phyloP scores from a whole-genome alignment of 1,140 invertebrate genomes.

The Penaeus vannamei region DNA sequence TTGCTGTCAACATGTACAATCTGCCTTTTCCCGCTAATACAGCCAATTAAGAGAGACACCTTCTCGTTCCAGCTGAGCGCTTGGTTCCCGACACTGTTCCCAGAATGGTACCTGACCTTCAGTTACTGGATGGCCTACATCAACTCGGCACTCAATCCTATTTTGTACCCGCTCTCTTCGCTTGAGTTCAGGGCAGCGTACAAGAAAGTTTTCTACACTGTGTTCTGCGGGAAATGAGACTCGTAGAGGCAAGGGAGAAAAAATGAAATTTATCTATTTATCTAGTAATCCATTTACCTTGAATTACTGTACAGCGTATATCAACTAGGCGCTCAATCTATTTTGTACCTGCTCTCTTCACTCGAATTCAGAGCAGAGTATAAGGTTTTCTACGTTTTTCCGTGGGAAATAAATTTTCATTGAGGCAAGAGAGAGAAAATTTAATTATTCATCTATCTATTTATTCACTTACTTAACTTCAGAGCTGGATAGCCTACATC shows the following conservation, averaged over 20 bases:
- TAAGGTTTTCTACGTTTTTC: constrained; percentile 40
- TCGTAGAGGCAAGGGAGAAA: too few relatives aligned
- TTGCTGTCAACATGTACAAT: too few relatives aligned
- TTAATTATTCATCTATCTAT: too few relatives aligned
- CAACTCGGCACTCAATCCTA: constrained; percentile 74
- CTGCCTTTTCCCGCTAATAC: neutral
- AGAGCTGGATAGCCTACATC: constrained; percentile 76
- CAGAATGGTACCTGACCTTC: constrained; percentile 66
- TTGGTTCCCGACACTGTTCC: constrained; percentile 64
- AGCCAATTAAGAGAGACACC: neutral
- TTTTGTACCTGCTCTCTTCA: constrained; percentile 72
- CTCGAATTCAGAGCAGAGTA: constrained; percentile 70
- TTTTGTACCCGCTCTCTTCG: constrained; percentile 72
- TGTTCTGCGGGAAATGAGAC: neutral
- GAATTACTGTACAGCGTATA: constrained; percentile 76
- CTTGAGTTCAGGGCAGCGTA: constrained; percentile 70
- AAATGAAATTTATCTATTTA: too few relatives aligned
- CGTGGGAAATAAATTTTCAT: neutral
- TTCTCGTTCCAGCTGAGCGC: constrained; percentile 62
- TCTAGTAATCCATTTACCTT: constrained; percentile 18
- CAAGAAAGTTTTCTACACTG: constrained; percentile 50
- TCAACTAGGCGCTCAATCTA: constrained; percentile 74
- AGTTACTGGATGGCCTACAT: constrained; percentile 76
- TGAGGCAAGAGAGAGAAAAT: too few relatives aligned
- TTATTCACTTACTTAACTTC: too few relatives aligned